phyloP scores from a whole-genome alignment of 2,113 vertebrate genomes.

The Dromiciops gliroides region DNA sequence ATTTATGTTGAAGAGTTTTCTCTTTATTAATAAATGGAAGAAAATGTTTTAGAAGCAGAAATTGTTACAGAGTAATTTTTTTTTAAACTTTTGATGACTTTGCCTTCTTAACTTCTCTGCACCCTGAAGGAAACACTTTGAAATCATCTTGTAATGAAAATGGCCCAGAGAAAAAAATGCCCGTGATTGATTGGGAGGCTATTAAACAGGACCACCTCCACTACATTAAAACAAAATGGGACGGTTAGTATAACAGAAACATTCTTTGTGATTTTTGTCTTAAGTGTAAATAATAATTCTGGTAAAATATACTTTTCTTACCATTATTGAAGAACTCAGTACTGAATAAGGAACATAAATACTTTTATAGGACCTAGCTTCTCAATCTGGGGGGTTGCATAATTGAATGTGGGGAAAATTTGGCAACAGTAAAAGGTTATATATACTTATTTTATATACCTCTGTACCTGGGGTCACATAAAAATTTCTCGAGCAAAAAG shows the following conservation, averaged over 20 bases:
- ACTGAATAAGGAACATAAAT: background rate
- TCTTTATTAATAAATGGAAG: conserved; percentile 23
- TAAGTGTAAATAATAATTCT: background rate
- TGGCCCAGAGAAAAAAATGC: background rate
- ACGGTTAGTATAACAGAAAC: conserved; percentile 85
- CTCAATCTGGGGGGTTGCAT: too few relatives aligned
- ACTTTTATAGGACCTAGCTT: background rate
- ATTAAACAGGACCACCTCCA: conserved; percentile 90
- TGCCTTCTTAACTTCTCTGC: background rate
- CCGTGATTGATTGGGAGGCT: conserved; percentile 89
- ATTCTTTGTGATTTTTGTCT: background rate
- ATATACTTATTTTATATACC: too few relatives aligned
- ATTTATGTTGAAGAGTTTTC: conserved; percentile 36
- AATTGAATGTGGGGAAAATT: too few relatives aligned
- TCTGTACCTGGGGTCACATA: too few relatives aligned
- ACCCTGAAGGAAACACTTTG: background rate
- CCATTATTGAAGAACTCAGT: background rate
- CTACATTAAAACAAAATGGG: conserved; percentile 93
- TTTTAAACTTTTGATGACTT: background rate
- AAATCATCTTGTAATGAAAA: conserved; percentile 30
- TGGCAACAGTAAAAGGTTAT: too few relatives aligned
- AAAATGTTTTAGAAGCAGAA: conserved; percentile 33
- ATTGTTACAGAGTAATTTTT: conserved; percentile 44
- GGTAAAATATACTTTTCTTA: background rate
- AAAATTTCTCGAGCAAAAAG: too few relatives aligned